Evolutionary conservation across 1,140 invertebrate genomes (phyloP), one percentile per base, ranked within the genome.

Genomic region (Pachypeltis micranthus): DNA sequence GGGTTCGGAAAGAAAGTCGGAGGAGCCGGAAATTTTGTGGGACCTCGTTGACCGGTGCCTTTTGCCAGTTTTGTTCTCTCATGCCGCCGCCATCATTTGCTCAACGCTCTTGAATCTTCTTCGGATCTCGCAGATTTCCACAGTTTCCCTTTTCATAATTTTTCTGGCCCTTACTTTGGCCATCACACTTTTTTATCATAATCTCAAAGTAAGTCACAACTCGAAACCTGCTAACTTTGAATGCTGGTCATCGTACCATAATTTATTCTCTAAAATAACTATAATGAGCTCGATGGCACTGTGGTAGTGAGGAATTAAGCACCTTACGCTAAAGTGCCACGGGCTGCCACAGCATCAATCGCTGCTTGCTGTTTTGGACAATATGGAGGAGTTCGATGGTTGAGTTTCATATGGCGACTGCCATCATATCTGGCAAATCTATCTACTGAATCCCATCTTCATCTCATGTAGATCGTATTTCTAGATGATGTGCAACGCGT

Each of bases 111-210:
- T 88, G 23, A 87, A 88, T 71, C 77, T 78, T 23, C 74, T 88
- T 47, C 80, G 82, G 64, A 82, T 88, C 65, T 87, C 85, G 39
- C 80, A 84, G 71, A 80, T 87, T 31, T 85, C 85, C 1, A 84
- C 85, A 61, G 85, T 88, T 69, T 82, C 85, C 1, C 76, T 90
- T 0, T 90, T 88, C 73, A 77, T 88, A 16, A 81, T 85, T 76
- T 85, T 88, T 68, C 75, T 85, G 24, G 75, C 83, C 44, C 79
- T 83, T 47, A 85, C 84, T 25, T 77, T 86, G 61, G 84, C 84
- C 10, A 81, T 81, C 1, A 83, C 88, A 1, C 78, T 87, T 71
- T 88, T 88, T 73, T 90, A 88, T 72, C 86, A 88, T 69, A 88
- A 88, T 73, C 77, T 90, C 44, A 86, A 88, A 83, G 87, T 88